A percentile compares a stretch with the other conserved stretches of the same genome.
phyloP scores from a whole-genome alignment of 2,113 vertebrate species.

The Galbula dea region DNA sequence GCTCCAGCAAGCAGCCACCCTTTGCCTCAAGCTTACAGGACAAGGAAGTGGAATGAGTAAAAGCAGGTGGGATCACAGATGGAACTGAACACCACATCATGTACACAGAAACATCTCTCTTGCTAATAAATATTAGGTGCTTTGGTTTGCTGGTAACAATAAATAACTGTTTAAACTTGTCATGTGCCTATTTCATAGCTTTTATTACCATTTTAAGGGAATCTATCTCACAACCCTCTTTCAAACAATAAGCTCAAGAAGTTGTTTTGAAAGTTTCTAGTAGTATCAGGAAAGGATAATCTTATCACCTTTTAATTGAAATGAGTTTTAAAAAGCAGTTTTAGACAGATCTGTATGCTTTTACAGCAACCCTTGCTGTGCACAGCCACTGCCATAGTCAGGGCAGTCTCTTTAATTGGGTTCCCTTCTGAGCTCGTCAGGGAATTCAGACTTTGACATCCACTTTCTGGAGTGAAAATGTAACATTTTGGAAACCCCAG shows the following conservation, averaged over 20 bases:
- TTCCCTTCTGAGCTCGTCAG: neutral
- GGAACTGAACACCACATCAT: neutral
- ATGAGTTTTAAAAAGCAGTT: neutral
- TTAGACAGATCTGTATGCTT: neutral
- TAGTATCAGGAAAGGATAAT: neutral
- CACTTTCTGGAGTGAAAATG: neutral
- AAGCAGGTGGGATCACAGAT: neutral
- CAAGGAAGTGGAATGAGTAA: neutral
- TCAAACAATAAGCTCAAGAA: neutral
- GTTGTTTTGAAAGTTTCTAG: neutral
- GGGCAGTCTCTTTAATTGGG: neutral
- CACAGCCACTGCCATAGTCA: neutral
- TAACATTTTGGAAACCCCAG: neutral
- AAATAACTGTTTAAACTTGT: neutral
- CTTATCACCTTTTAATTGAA: neutral
- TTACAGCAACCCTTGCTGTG: neutral
- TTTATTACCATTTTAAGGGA: neutral
- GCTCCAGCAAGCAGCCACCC: slow-evolving; percentile 14
- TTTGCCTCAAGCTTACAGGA: slow-evolving; percentile 31
- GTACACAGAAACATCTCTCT: neutral
- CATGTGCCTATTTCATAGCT: neutral
- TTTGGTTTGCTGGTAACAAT: neutral
- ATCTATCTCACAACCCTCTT: neutral
- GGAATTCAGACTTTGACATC: neutral
- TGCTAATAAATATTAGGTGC: neutral